Base-by-base conservation (phyloP, 2,888 invertebrate genomes). In the Drosophila picticornis region DNA sequence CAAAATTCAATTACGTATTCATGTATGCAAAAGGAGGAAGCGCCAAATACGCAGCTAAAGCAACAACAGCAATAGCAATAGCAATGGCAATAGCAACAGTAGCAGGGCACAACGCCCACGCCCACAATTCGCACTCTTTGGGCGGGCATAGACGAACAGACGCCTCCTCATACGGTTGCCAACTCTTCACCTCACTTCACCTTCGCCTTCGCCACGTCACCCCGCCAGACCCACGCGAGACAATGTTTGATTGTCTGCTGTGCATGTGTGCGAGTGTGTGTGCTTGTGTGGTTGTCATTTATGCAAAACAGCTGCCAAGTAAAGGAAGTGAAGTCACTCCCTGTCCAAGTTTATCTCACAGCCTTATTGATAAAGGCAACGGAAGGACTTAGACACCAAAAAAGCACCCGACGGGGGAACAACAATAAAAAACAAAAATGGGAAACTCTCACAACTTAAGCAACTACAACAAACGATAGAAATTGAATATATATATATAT, bases 1-100 rank as follows among this genome's bases (percentile, higher is more conserved):
- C 87, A 88, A 79, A 88, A 88, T 89, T 89, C 88, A 88, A 88
- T 88, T 88, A 88, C 85, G 79, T 88, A 88, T 88, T 88, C 87
- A 88, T 88, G 84, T 88, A 88, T 88, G 90, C 87, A 88, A 77
- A 81, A 80, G 77, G 71, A 87, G 85, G 83, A 84, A 87, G 87
- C 81, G 81, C 75, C 88, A 81, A 87, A 86, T 87, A 83, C 84
- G 77, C 83, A 77, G 81, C 75, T 55, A 70, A 63, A 55, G 58
- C 69, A 52, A 50, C 73, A 71, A 27, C 68, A 65, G 58, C 73
- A 73, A 34, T 58, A 64, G 7, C 50, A 69, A 58, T 27, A 43
- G 71, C 56, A 56, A 61, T 1, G 31, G 27, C 31, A 31, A 31
- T 32, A n/a, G 53, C 71, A 60, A 68, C 50, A 71, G 66, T 59